phyloP scores from a whole-genome alignment of 2,888 invertebrate species.

The Atethmia centrago region DNA sequence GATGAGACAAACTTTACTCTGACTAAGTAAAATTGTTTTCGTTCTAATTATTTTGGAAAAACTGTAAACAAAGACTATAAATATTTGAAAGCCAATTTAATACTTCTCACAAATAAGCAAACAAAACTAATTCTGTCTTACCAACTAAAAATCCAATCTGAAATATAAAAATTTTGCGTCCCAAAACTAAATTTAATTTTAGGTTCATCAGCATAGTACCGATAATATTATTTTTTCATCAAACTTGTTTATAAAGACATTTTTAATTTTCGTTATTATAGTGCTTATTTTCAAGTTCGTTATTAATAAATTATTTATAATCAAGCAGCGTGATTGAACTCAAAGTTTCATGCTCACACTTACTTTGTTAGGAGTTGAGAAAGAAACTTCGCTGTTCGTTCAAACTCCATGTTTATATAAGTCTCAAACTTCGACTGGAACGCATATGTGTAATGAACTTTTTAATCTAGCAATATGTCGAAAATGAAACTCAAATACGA shows the following conservation, averaged over 20 bases:
- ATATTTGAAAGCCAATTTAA: slow-evolving; percentile 39
- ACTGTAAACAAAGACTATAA: slow-evolving; percentile 26
- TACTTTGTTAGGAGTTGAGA: slow-evolving; percentile 51
- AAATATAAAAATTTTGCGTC: slow-evolving; percentile 28
- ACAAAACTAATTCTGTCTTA: slow-evolving; percentile 41
- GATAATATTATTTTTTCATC: slow-evolving; percentile 28
- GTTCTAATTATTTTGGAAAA: slow-evolving; percentile 11
- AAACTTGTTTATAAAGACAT: slow-evolving; percentile 31
- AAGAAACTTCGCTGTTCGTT: slow-evolving; percentile 47
- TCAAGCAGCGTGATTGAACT: slow-evolving; percentile 40
- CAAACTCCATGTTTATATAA: slow-evolving; percentile 18
- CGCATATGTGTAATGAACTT: slow-evolving; percentile 40
- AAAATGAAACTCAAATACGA: slow-evolving; percentile 44
- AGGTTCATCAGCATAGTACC: slow-evolving; percentile 24
- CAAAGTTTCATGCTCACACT: slow-evolving; percentile 46
- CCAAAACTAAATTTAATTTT: slow-evolving; percentile 46
- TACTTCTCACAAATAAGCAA: slow-evolving; percentile 16
- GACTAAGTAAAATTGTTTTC: slow-evolving; percentile 7
- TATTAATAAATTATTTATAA: slow-evolving; percentile 62
- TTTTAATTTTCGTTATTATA: slow-evolving; percentile 24
- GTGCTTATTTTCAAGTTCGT: slow-evolving; percentile 50
- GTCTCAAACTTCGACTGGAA: slow-evolving; percentile 26
- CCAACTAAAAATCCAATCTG: slow-evolving; percentile 37
- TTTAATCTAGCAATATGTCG: slow-evolving; percentile 49
- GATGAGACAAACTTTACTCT: background rate